phyloP scores from a whole-genome alignment of 2,797 vertebrate genomes.

The Sparus aurata region DNA sequence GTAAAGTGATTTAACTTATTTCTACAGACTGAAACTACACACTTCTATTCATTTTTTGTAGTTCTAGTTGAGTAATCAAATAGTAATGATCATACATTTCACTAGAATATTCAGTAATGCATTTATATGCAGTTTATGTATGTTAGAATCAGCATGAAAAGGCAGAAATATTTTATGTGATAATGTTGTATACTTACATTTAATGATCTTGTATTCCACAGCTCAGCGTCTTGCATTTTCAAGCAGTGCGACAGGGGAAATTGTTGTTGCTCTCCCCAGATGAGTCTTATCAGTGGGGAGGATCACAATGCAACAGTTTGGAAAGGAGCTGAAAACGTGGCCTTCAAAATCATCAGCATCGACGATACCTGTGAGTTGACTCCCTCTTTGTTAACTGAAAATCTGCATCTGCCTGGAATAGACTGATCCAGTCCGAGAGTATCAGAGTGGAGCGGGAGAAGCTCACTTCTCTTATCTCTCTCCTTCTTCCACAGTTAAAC shows the following conservation, averaged over 20 bases:
- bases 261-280: slow-evolving; percentile 23
- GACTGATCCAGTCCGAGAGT: background rate
- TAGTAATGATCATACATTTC: background rate
- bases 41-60: no score
- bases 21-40: no score
- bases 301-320: background rate
- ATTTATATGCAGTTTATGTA: no score
- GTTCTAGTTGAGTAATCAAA: background rate
- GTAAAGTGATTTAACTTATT: no score
- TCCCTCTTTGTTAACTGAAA: background rate
- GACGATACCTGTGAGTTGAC: slow-evolving; percentile 23
- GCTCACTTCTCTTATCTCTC: background rate
- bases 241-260: background rate
- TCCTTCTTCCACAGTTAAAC: slow-evolving; percentile 63
- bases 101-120: no score
- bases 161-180: background rate
- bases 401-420: background rate
- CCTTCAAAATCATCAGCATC: background rate
- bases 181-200: no score
- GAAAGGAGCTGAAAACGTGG: fast-evolving
- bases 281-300: fast-evolving
- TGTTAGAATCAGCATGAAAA: background rate
- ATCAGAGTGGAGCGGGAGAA: background rate
- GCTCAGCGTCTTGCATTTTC: fast-evolving
- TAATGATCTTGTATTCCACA: slow-evolving; percentile 28